phyloP scores from a whole-genome alignment of 1,140 invertebrate species.

The Panagrolaimus sp. region DNA sequence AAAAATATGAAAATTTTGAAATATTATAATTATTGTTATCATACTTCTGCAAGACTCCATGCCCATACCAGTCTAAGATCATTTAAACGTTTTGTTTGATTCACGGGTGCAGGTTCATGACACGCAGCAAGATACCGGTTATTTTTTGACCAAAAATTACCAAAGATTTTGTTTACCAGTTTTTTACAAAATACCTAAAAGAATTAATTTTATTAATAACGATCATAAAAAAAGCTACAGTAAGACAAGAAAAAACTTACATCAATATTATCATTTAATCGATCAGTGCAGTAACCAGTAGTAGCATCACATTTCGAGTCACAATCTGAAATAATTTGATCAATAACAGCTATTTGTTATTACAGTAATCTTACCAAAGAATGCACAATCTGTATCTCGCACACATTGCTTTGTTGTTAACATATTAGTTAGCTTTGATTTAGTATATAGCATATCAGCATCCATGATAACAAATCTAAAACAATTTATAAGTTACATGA shows the following conservation, averaged over 20 bases:
- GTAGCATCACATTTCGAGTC: constrained; percentile 35
- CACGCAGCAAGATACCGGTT: constrained; percentile 55
- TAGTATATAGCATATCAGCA: constrained; percentile 54
- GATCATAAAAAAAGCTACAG: too few species aligned
- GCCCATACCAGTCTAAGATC: constrained; percentile 53
- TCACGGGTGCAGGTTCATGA: constrained; percentile 39
- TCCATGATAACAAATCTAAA: constrained; percentile 54
- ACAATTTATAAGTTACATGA: too few species aligned
- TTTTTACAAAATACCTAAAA: constrained; percentile 55
- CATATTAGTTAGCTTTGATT: constrained; percentile 43
- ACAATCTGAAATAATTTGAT: constrained; percentile 30
- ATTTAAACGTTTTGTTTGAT: constrained; percentile 45
- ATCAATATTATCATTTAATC: constrained; percentile 55
- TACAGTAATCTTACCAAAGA: constrained; percentile 21
- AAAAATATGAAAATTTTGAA: too few species aligned
- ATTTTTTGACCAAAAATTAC: constrained; percentile 54
- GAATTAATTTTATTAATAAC: neutral
- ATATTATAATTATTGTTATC: too few species aligned
- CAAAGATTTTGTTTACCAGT: constrained; percentile 50
- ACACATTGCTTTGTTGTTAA: constrained; percentile 37
- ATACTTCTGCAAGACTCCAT: constrained; percentile 47
- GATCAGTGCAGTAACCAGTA: constrained; percentile 36
- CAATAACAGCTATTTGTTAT: too few species aligned
- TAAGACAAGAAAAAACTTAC: constrained; percentile 25
- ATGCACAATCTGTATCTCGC: constrained; percentile 42